Evolutionary conservation across 2,797 vertebrate genomes (phyloP).

Genomic region (Bradypodion ventrale): DNA sequence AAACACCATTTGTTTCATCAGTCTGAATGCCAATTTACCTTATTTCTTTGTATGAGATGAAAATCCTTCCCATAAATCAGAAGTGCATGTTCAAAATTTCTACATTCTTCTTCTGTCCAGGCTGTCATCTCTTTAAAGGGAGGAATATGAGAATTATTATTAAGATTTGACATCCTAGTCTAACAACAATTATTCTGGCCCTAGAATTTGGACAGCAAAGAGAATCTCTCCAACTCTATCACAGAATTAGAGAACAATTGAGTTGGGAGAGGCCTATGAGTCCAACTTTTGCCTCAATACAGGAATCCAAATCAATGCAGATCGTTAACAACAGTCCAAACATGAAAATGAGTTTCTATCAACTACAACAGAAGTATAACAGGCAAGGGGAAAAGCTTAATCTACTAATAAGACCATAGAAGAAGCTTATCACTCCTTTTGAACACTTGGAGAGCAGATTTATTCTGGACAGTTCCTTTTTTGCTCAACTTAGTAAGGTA

Average conservation of each 20-base stretch:
- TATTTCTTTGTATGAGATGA: conserved; percentile 98
- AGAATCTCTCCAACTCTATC: background rate
- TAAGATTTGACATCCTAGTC: background rate
- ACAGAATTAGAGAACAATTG: too few species aligned
- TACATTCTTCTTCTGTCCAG: conserved; percentile 98
- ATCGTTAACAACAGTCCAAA: background rate
- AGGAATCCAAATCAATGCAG: too few species aligned
- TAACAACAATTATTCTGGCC: background rate
- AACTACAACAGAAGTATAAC: background rate
- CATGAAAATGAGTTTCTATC: background rate
- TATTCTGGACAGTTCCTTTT: background rate
- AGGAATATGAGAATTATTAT: background rate
- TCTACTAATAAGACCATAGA: background rate
- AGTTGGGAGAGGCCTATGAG: too few species aligned
- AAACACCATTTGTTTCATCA: background rate
- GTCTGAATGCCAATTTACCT: conserved; percentile 76
- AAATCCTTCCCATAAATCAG: conserved; percentile 98
- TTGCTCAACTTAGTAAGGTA: background rate
- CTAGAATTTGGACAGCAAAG: background rate
- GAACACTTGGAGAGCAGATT: background rate
- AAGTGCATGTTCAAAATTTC: conserved; percentile 95
- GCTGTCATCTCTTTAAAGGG: conserved; percentile 82
- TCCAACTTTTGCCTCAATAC: too few species aligned
- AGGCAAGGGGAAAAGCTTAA: background rate
- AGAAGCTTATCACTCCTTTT: background rate